Conservation (phyloP, 2,113 vertebrate genomes). For the Mormyrus lacerda region DNA sequence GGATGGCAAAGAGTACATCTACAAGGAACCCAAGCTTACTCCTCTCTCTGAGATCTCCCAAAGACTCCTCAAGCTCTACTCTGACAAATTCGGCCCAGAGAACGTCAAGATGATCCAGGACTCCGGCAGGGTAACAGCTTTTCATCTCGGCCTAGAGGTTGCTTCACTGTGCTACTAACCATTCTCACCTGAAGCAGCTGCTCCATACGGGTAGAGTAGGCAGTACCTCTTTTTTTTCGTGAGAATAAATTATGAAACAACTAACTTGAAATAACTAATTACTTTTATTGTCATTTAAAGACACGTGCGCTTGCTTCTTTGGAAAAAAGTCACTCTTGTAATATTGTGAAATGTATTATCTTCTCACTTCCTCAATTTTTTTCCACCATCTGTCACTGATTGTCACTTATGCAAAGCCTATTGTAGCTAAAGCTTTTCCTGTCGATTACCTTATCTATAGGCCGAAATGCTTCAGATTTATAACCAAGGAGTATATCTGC, state of each 20-base stretch:
- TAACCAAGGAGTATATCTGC: not conserved
- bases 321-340: no score
- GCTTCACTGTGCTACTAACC: not conserved
- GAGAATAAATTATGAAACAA: not conserved
- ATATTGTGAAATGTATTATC: no score
- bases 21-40: slow-evolving; percentile 96
- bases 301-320: not conserved
- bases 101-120: slow-evolving; percentile 99
- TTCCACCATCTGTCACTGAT: not conserved
- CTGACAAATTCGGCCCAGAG: slow-evolving; percentile 94
- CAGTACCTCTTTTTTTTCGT: not conserved
- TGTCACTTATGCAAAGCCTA: not conserved
- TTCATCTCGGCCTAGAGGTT: not conserved
- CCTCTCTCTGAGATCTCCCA: slow-evolving; percentile 94
- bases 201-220: not conserved
- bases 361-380: not conserved
- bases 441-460: not conserved
- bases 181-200: not conserved
- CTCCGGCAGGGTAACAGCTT: slow-evolving; percentile 77
- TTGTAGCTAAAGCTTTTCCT: not conserved
- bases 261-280: not conserved
- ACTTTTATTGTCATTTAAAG: not conserved
- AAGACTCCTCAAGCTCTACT: slow-evolving; percentile 92
- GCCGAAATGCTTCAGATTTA: not conserved
- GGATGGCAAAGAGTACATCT: slow-evolving; percentile 97